phyloP scores from a whole-genome alignment of 2,797 vertebrate species.

The Syncerus caffer region DNA sequence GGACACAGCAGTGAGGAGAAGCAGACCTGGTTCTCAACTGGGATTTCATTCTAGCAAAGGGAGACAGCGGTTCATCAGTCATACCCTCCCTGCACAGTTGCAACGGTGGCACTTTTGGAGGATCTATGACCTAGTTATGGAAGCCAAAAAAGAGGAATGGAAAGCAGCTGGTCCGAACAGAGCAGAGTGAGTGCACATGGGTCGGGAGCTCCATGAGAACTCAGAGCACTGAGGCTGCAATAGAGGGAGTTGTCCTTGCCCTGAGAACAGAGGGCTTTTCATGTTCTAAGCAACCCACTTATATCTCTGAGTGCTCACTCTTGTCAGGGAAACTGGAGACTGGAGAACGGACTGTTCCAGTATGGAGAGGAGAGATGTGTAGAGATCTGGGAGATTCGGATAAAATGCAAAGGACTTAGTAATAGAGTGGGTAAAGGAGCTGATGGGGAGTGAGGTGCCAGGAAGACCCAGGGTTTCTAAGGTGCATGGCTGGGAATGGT shows the following conservation, averaged over 20 bases:
- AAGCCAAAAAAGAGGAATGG: background rate
- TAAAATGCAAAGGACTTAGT: background rate
- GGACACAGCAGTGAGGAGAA: background rate
- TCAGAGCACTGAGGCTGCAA: background rate
- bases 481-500: background rate
- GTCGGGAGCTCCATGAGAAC: background rate
- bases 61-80: background rate
- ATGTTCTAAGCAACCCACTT: background rate
- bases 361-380: background rate
- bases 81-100: rapidly evolving
- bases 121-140: background rate
- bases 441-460: background rate
- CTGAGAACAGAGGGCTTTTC: background rate
- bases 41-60: background rate
- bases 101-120: background rate
- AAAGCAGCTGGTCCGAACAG: background rate
- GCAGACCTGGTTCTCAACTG: background rate
- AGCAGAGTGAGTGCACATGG: background rate
- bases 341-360: background rate
- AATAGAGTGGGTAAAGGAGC: background rate
- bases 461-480: background rate
- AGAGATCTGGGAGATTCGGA: background rate
- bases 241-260: background rate
- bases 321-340: background rate
- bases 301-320: background rate